Conservation (phyloP, 2,113 vertebrate species). For the Pelecanoides urinatrix region DNA sequence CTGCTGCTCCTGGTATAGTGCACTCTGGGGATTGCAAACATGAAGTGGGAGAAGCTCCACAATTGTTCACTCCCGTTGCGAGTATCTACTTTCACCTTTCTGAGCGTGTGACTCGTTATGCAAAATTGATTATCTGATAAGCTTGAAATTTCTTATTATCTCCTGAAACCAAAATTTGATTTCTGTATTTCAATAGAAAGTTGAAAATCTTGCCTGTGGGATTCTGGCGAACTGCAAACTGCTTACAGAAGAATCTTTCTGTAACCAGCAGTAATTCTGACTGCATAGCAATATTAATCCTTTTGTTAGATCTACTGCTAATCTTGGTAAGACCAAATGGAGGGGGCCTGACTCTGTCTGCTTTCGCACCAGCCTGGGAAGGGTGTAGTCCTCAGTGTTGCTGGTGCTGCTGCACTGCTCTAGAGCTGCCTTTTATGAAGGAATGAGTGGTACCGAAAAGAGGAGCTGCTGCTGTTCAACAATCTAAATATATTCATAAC, state of each 20-base stretch:
- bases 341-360: not conserved
- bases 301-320: not conserved
- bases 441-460: fast-evolving
- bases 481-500: not conserved
- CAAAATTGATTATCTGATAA: not conserved
- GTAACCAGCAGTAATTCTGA: not conserved
- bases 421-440: not conserved
- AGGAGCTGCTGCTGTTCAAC: not conserved
- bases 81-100: not conserved
- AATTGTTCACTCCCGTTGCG: not conserved
- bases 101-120: not conserved
- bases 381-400: not conserved
- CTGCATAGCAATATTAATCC: not conserved
- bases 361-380: not conserved
- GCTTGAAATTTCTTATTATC: not conserved
- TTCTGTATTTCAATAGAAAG: not conserved
- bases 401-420: not conserved
- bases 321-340: not conserved
- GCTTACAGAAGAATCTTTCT: not conserved
- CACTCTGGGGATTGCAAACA: not conserved
- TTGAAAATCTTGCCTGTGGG: not conserved
- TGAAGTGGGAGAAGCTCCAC: not conserved
- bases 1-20: not conserved
- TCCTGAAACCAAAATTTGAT: not conserved
- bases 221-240: not conserved